phyloP scores from a whole-genome alignment of 35 echinoderm and acorn worm species.

The Diadema setosum region DNA sequence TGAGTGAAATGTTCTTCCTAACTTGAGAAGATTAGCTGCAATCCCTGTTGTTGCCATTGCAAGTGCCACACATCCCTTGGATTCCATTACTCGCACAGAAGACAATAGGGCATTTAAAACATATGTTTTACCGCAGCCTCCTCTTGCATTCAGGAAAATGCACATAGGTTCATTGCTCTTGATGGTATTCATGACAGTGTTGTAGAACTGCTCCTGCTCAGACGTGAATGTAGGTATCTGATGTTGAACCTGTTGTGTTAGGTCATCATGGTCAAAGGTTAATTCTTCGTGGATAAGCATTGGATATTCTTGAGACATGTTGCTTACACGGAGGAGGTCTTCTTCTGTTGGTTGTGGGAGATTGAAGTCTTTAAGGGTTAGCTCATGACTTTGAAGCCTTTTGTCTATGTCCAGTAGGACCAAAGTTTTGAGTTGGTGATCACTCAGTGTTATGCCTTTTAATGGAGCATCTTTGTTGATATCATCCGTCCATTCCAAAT shows the following conservation, averaged over 20 bases:
- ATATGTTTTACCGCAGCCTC: slow-evolving; percentile 33
- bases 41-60: slow-evolving; percentile 16
- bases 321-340: background rate
- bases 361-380: background rate
- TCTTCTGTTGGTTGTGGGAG: background rate
- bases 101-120: slow-evolving; percentile 14
- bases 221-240: background rate
- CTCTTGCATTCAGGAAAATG: slow-evolving; percentile 37
- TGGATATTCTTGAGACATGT: background rate
- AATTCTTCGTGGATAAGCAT: background rate
- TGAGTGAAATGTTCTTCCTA: slow-evolving; percentile 29
- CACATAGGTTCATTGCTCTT: background rate
- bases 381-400: background rate
- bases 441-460: background rate
- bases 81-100: background rate
- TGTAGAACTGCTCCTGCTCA: background rate
- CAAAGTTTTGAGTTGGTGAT: background rate
- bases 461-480: background rate
- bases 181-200: background rate
- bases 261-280: background rate
- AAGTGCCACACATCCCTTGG: background rate
- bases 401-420: background rate
- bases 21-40: background rate
- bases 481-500: background rate
- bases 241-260: background rate